Conservation (phyloP, 2,888 invertebrate genomes). For the Melangyna quadrimaculata region DNA sequence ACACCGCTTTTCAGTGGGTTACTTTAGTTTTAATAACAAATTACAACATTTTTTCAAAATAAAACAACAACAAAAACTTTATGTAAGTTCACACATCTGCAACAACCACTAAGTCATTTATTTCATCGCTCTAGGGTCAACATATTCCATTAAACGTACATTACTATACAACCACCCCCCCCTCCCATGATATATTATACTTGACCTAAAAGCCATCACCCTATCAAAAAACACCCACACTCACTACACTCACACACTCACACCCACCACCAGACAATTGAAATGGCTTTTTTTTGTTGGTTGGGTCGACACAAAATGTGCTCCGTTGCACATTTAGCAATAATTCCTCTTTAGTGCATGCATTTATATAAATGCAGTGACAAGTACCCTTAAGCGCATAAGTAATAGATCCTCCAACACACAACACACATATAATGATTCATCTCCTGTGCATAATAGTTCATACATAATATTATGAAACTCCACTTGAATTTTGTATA, state of each 20-base stretch:
- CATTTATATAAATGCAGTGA: constrained; percentile 33
- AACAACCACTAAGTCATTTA: constrained; percentile 40
- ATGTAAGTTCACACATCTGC: constrained; percentile 12
- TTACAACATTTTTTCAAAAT: background rate
- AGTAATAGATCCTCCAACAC: constrained; percentile 66
- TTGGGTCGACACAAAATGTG: constrained; percentile 55
- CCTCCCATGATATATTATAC: constrained; percentile 11
- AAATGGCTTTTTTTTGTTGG: constrained; percentile 39
- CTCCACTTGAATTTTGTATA: constrained; percentile 45
- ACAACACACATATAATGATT: constrained; percentile 53
- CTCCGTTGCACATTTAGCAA: constrained; percentile 65
- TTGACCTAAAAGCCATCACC: constrained; percentile 57
- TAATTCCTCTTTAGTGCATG: constrained; percentile 17
- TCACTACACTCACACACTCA: background rate
- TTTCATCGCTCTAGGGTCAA: constrained; percentile 51
- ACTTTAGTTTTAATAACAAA: constrained; percentile 20
- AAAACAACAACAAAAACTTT: background rate
- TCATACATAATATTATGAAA: constrained; percentile 18
- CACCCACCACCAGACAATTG: background rate
- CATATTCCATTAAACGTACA: constrained; percentile 29
- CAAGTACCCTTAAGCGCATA: constrained; percentile 60
- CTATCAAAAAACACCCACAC: background rate
- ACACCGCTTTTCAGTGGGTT: background rate
- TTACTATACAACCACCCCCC: constrained; percentile 20
- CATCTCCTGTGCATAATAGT: constrained; percentile 50